Conservation (phyloP, 2,888 invertebrate species). For the Belgica antarctica region DNA sequence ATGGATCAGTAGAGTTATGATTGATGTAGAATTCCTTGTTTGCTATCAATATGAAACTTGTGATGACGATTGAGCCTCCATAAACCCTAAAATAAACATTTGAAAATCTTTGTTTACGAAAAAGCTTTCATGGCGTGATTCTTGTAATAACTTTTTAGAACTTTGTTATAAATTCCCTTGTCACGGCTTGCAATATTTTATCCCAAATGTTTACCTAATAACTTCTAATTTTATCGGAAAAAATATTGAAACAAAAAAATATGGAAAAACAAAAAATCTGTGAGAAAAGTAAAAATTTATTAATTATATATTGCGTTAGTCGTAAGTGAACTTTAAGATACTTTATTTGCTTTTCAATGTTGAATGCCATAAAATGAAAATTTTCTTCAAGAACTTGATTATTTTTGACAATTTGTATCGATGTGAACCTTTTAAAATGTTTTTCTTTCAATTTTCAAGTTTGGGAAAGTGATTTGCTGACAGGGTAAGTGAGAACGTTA, state of each 20-base stretch:
- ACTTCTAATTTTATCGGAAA: slow-evolving; percentile 1
- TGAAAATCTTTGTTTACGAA: neutral
- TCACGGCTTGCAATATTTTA: slow-evolving; percentile 7
- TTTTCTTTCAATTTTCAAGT: too few relatives aligned
- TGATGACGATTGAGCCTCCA: slow-evolving; percentile 13
- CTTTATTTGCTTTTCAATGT: slow-evolving; percentile 1
- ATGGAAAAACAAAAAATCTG: slow-evolving; percentile 10
- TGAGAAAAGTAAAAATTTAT: slow-evolving; percentile 9
- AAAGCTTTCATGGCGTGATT: neutral
- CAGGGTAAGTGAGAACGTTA: too few relatives aligned
- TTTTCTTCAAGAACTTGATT: neutral
- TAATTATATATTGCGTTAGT: neutral
- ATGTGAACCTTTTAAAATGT: too few relatives aligned
- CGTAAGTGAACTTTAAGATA: neutral
- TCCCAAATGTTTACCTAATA: slow-evolving; percentile 1
- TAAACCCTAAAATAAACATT: neutral
- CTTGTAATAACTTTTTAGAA: slow-evolving; percentile 3
- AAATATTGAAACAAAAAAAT: neutral
- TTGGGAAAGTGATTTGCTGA: too few relatives aligned
- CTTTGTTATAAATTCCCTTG: neutral
- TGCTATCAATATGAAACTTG: slow-evolving; percentile 9
- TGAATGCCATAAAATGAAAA: slow-evolving; percentile 24
- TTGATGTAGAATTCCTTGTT: neutral
- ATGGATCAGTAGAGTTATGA: neutral
- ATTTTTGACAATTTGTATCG: too few relatives aligned